phyloP scores from a whole-genome alignment of 1,140 invertebrate species.

The Hycleus phaleratus region DNA sequence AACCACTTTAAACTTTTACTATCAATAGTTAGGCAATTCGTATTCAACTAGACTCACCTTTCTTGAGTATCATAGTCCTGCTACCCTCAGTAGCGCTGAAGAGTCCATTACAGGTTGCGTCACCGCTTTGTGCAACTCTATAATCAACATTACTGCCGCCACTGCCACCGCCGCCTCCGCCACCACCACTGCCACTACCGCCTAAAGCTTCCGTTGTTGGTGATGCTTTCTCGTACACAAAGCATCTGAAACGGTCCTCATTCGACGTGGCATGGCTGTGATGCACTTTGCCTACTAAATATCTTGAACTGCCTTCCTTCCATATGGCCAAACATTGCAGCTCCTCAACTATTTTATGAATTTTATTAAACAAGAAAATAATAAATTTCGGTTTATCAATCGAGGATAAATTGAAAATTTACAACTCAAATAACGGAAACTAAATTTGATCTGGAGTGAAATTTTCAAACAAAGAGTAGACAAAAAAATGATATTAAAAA shows the following conservation, averaged over 20 bases:
- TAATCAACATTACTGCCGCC: constrained; percentile 51
- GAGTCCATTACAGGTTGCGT: constrained; percentile 80
- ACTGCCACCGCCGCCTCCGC: constrained; percentile 74
- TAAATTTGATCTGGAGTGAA: background rate
- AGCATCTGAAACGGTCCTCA: constrained; percentile 87
- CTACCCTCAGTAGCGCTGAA: constrained; percentile 72
- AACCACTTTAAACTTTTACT: too few relatives aligned
- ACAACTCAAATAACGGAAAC: background rate
- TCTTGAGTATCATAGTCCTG: constrained; percentile 63
- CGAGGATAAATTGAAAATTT: constrained; percentile 11
- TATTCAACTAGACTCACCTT: constrained; percentile 44
- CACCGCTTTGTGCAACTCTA: constrained; percentile 76
- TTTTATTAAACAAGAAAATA: background rate
- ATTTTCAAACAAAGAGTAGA: background rate
- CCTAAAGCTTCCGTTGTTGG: constrained; percentile 38
- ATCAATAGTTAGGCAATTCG: background rate
- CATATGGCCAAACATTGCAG: constrained; percentile 77
- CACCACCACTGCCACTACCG: constrained; percentile 58
- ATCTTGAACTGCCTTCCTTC: constrained; percentile 82
- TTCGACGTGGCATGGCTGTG: constrained; percentile 80
- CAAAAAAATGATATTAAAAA: too few relatives aligned
- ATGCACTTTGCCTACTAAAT: constrained; percentile 72
- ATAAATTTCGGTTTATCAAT: constrained; percentile 8
- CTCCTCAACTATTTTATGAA: constrained; percentile 60
- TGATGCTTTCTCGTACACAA: constrained; percentile 76